Evolutionary conservation across 30 jellyfish, hydroid and myxozoan genomes (phyloP).

Genomic region (Mastigias papua): DNA sequence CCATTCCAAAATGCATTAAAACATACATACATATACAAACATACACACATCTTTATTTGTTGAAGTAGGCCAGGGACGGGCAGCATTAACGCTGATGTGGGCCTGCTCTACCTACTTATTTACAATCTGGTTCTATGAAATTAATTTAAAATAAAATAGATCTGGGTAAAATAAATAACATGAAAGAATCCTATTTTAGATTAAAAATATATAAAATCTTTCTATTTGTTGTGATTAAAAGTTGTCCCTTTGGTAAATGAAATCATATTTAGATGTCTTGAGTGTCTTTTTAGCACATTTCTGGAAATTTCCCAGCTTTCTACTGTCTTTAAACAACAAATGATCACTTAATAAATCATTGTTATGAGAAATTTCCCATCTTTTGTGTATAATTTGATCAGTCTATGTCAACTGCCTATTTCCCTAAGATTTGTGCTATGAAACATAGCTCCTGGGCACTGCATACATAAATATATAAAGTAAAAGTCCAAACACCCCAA

Average conservation of each 20-base stretch:
- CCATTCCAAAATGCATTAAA: no score
- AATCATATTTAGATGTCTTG: not conserved
- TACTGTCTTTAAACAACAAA: not conserved
- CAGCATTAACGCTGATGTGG: constrained; percentile 12
- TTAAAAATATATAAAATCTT: constrained; percentile 1
- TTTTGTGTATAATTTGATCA: no score
- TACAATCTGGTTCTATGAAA: not conserved
- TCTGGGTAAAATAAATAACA: not conserved
- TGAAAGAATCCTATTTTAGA: not conserved
- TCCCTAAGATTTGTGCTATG: no score
- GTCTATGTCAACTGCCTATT: no score
- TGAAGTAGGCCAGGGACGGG: no score
- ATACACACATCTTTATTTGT: no score
- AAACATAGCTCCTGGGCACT: no score
- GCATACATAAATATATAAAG: no score
- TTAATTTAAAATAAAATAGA: not conserved
- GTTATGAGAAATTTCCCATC: no score
- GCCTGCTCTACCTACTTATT: constrained; percentile 23
- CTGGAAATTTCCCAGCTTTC: not conserved
- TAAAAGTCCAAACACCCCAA: no score
- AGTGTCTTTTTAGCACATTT: not conserved
- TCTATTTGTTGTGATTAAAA: constrained; percentile 12
- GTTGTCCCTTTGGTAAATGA: constrained; percentile 11
- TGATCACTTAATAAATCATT: no score
- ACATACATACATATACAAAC: no score